A percentile compares a stretch with the other conserved stretches of the same genome.
Evolutionary conservation across 2,113 vertebrate genomes (phyloP).

Genomic region (Nanger granti): DNA sequence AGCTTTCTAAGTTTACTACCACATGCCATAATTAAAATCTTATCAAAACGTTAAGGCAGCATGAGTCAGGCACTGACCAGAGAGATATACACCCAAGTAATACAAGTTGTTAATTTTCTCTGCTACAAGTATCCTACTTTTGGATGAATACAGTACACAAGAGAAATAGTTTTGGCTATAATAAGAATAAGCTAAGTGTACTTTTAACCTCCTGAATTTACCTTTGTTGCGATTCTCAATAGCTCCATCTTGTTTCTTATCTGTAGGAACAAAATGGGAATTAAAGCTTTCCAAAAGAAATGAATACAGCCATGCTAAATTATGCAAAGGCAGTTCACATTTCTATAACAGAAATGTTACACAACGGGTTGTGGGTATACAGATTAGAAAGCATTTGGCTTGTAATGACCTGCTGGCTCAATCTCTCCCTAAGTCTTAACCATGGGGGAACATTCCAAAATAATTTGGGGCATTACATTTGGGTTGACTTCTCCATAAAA

Average conservation of each 20-base stretch:
- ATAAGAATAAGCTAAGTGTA: conserved; percentile 18
- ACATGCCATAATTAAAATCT: not conserved
- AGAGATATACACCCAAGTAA: conserved; percentile 1
- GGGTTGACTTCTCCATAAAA: not conserved
- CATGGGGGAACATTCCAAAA: not conserved
- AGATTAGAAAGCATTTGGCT: conserved; percentile 4
- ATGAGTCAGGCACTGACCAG: not conserved
- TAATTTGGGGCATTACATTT: not conserved
- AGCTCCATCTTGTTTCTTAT: conserved; percentile 96
- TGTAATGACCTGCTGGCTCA: not conserved
- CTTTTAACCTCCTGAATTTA: conserved; percentile 72
- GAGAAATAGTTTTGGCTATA: conserved; percentile 8
- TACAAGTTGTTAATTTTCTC: not conserved
- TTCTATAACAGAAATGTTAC: conserved; percentile 46
- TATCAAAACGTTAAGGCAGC: not conserved
- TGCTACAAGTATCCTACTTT: not conserved
- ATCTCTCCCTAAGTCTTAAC: not conserved
- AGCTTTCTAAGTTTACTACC: not conserved
- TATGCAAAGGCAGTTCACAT: conserved; percentile 59
- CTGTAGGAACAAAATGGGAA: conserved; percentile 76
- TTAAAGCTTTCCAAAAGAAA: conserved; percentile 66
- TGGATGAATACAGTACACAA: not conserved
- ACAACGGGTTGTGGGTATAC: not conserved
- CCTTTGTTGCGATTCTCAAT: conserved; percentile 98
- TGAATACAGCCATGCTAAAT: conserved; percentile 53